These are phyloP conservation scores for Watsonalla cultraria DNA, from an alignment of 2,888 invertebrate species.

Conservation along the genomic window DNA sequence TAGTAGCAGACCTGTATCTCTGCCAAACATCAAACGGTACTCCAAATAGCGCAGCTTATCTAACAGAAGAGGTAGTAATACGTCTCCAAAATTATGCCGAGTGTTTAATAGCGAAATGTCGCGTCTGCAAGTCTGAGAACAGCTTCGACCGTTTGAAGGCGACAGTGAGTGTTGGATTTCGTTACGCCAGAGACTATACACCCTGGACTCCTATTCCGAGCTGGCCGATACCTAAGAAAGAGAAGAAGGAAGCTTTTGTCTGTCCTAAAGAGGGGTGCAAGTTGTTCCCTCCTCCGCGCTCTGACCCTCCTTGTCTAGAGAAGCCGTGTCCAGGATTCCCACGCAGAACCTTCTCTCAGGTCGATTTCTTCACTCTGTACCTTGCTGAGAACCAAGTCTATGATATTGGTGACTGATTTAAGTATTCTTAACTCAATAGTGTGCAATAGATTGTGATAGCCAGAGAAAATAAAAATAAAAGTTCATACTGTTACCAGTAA, in stretches of 20 bases:
- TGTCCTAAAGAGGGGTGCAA: slow-evolving; percentile 53
- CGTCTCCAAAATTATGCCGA: slow-evolving; percentile 14
- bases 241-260: slow-evolving; percentile 23
- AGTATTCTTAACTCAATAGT: background rate
- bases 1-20: background rate
- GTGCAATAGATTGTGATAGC: slow-evolving; percentile 19
- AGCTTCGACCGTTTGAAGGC: background rate
- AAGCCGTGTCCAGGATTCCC: slow-evolving; percentile 41
- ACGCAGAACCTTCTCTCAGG: slow-evolving; percentile 28
- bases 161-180: slow-evolving; percentile 5
- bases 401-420: background rate
- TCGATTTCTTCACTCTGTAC: slow-evolving; percentile 14
- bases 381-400: slow-evolving; percentile 1
- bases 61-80: slow-evolving; percentile 12
- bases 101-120: slow-evolving; percentile 1
- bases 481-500: background rate
- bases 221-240: slow-evolving; percentile 41
- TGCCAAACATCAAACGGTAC: background rate
- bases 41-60: background rate
- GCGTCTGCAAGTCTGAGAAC: background rate
- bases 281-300: slow-evolving; percentile 22
- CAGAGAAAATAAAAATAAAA: slow-evolving; percentile 40
- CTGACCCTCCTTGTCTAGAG: slow-evolving; percentile 27
- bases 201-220: slow-evolving; percentile 64
- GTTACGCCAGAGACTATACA: slow-evolving; percentile 38